phyloP scores from a whole-genome alignment of 2,797 vertebrate genomes.

The Luscinia megarhynchos region DNA sequence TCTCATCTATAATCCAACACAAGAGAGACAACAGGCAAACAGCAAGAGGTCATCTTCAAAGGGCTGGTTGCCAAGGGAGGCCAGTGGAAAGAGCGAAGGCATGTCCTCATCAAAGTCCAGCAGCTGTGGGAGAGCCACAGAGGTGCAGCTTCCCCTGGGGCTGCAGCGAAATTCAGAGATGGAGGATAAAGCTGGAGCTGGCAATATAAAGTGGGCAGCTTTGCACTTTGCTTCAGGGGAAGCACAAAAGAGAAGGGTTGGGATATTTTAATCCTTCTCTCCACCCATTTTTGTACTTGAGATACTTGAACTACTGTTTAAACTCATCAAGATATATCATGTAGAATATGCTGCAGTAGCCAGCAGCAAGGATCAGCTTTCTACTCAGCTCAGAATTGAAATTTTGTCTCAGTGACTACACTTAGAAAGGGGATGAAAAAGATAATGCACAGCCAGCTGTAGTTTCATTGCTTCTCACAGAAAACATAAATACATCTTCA shows the following conservation, averaged over 20 bases:
- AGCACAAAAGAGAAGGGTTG: neutral
- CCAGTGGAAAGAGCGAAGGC: constrained; percentile 76
- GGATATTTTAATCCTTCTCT: neutral
- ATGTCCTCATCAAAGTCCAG: constrained; percentile 80
- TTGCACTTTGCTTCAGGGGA: neutral
- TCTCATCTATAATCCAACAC: constrained; percentile 81
- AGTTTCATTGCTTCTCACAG: neutral
- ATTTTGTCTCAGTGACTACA: neutral
- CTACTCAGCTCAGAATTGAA: neutral
- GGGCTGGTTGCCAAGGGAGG: constrained; percentile 82
- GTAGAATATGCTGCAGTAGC: neutral
- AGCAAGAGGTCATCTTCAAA: constrained; percentile 85
- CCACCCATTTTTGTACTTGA: neutral
- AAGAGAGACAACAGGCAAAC: constrained; percentile 82
- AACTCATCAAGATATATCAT: neutral
- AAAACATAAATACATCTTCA: neutral
- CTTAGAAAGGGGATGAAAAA: neutral
- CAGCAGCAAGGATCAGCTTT: neutral
- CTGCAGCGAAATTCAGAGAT: constrained; percentile 58
- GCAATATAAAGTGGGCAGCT: constrained; percentile 11
- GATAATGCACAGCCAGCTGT: neutral
- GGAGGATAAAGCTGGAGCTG: constrained; percentile 32
- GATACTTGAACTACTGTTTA: neutral
- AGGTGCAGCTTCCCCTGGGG: constrained; percentile 75
- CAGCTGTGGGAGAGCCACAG: constrained; percentile 76